A percentile compares a stretch with the other conserved stretches of the same genome.
These are phyloP conservation scores for Nasonia giraulti DNA, from an alignment of 1,140 invertebrate species.

Conservation along the genomic window DNA sequence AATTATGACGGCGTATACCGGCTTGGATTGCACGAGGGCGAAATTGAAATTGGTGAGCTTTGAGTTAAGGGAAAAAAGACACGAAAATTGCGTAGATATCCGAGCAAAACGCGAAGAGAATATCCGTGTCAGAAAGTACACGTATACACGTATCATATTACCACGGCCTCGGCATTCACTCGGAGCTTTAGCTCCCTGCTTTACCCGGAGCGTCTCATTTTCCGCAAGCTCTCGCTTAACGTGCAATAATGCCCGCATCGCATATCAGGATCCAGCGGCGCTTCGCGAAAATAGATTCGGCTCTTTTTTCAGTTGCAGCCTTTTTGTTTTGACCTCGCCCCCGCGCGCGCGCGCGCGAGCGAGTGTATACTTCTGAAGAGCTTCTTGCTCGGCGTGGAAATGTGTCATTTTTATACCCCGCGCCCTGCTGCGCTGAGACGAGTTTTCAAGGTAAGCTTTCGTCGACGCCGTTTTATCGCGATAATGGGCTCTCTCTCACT, in stretches of 20 bases:
- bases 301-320: not conserved
- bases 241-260: not conserved
- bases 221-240: not conserved
- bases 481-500: too few relatives aligned
- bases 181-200: not conserved
- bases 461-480: not conserved
- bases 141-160: too few relatives aligned
- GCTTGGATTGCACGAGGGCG: too few relatives aligned
- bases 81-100: too few relatives aligned
- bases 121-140: too few relatives aligned
- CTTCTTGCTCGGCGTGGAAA: not conserved
- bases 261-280: not conserved
- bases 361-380: not conserved
- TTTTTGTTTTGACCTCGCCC: not conserved
- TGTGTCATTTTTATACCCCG: slow-evolving; percentile 30
- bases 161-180: not conserved
- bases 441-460: slow-evolving; percentile 24
- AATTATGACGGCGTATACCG: too few relatives aligned
- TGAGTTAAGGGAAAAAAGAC: too few relatives aligned
- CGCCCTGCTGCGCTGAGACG: not conserved
- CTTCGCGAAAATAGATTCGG: slow-evolving; percentile 15
- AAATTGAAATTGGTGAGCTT: too few relatives aligned
- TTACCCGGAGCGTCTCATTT: not conserved
- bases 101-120: too few relatives aligned
- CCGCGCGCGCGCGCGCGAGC: not conserved